Percentiles rank a stretch among this genome's conserved stretches.
These are phyloP conservation scores for Papilio helenus DNA, from an alignment of 1,140 invertebrate genomes.

Conservation along the genomic window DNA sequence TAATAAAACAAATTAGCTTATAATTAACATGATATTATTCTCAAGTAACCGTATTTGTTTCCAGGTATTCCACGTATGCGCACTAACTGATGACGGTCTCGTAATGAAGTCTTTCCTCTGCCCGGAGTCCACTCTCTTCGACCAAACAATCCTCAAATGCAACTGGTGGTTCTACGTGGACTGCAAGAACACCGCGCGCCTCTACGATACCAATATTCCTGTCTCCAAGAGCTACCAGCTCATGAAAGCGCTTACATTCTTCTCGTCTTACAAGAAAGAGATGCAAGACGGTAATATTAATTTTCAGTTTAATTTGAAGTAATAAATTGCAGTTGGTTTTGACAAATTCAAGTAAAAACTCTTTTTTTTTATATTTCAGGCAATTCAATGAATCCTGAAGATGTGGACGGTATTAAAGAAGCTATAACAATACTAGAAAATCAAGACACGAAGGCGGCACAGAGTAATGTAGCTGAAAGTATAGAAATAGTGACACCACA, in stretches of 20 bases:
- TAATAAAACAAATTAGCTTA: too few species aligned
- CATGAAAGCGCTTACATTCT: conserved; percentile 94
- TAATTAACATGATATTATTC: too few species aligned
- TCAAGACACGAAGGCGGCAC: conserved; percentile 60
- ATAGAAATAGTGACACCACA: conserved; percentile 67
- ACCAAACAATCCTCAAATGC: conserved; percentile 94
- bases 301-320: neutral
- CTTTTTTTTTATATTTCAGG: conserved; percentile 52
- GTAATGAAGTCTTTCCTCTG: conserved; percentile 95
- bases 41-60: neutral
- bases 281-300: conserved; percentile 66
- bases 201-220: conserved; percentile 94
- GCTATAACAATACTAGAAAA: conserved; percentile 79
- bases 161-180: conserved; percentile 97
- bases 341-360: neutral
- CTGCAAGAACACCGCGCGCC: conserved; percentile 89
- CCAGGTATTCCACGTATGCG: neutral
- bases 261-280: conserved; percentile 90
- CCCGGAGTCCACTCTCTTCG: conserved; percentile 94
- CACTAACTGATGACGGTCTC: conserved; percentile 85
- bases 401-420: conserved; percentile 76
- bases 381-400: conserved; percentile 70
- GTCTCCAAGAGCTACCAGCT: conserved; percentile 95
- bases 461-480: conserved; percentile 44
- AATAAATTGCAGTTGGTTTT: neutral